Percentiles rank a stretch among this genome's conserved stretches.
Conservation (phyloP, 1,140 invertebrate species). For the Aphaenogaster ashmeadi region DNA sequence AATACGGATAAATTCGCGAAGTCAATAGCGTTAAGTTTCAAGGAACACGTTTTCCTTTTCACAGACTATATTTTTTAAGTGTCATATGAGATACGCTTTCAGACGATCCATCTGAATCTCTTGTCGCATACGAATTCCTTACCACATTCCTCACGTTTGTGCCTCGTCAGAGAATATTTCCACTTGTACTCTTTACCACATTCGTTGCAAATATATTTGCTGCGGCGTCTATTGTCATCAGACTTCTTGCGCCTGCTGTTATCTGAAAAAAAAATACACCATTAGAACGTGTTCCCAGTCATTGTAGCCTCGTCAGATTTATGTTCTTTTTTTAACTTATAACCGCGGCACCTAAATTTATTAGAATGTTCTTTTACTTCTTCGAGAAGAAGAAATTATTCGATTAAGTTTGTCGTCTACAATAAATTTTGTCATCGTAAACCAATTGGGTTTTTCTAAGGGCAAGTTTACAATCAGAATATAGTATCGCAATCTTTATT, state of each 20-base stretch:
- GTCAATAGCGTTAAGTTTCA: not conserved
- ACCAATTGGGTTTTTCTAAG: not conserved
- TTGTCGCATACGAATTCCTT: not conserved
- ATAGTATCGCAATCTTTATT: not conserved
- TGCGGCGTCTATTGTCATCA: not conserved
- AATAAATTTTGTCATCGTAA: not conserved
- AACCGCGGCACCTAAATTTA: not conserved
- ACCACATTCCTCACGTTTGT: slow-evolving; percentile 64
- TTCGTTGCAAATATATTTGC: slow-evolving; percentile 67
- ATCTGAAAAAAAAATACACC: slow-evolving; percentile 16
- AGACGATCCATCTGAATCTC: slow-evolving; percentile 4
- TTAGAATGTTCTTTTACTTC: not conserved
- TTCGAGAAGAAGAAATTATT: not conserved
- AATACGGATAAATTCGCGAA: not conserved
- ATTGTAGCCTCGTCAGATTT: not conserved
- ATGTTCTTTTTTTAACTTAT: not conserved
- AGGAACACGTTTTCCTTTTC: not conserved
- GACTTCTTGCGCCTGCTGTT: not conserved
- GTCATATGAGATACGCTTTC: not conserved
- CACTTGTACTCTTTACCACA: slow-evolving; percentile 83
- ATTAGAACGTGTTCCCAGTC: not conserved
- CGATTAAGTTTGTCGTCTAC: not conserved
- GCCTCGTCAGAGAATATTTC: slow-evolving; percentile 83
- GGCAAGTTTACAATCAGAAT: not conserved
- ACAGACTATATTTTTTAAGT: not conserved